Conservation (phyloP, 1,140 invertebrate genomes). For the Oncopeltus fasciatus region DNA sequence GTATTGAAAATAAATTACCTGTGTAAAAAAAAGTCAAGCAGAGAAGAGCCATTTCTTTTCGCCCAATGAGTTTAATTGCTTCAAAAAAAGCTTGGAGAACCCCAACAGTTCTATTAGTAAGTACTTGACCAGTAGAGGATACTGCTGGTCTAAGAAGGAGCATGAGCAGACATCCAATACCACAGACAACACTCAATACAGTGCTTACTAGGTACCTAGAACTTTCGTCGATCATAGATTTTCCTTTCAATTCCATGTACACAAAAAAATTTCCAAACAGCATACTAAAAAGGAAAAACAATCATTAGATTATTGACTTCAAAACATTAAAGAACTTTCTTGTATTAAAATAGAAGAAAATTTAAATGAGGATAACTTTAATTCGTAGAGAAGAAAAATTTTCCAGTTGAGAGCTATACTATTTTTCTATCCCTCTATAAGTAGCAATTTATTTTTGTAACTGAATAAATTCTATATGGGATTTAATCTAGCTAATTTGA, state of each 20-base stretch:
- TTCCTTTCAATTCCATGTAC: constrained; percentile 72
- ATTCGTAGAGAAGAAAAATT: too few species aligned
- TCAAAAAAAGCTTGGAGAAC: constrained; percentile 52
- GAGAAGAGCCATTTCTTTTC: constrained; percentile 70
- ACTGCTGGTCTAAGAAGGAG: constrained; percentile 42
- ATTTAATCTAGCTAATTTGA: too few species aligned
- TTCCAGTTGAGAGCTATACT: too few species aligned
- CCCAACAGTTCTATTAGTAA: constrained; percentile 36
- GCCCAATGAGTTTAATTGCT: constrained; percentile 60
- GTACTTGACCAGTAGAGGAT: constrained; percentile 36
- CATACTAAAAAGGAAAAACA: constrained; percentile 49
- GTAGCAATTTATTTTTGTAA: too few species aligned
- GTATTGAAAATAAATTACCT: too few species aligned
- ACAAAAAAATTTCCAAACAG: constrained; percentile 90
- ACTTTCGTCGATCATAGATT: constrained; percentile 37
- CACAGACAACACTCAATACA: constrained; percentile 52
- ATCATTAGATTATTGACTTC: too few species aligned
- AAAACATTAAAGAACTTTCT: too few species aligned
- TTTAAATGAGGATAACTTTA: too few species aligned
- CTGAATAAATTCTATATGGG: too few species aligned
- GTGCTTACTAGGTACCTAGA: constrained; percentile 60
- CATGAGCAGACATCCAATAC: constrained; percentile 55
- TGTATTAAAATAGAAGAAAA: too few species aligned
- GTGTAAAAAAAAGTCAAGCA: constrained; percentile 81
- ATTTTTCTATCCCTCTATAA: too few species aligned